phyloP scores from a whole-genome alignment of 2,888 invertebrate species.

The Eulithis prunata region DNA sequence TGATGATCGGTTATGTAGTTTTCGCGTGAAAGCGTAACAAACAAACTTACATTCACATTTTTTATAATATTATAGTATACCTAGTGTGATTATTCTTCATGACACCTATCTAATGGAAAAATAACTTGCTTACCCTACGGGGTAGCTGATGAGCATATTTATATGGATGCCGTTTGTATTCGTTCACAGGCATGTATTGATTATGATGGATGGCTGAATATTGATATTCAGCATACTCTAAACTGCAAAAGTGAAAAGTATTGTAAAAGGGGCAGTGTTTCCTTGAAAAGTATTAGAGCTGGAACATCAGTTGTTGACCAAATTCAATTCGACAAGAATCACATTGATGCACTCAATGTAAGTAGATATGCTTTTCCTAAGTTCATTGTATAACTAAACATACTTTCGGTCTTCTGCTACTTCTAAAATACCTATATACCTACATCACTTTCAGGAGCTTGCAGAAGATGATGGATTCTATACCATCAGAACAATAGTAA shows the following conservation, averaged over 20 bases:
- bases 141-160: not conserved
- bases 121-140: too few relatives aligned
- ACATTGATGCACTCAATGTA: constrained; percentile 85
- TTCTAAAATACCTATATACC: not conserved
- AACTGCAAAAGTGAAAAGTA: constrained; percentile 82
- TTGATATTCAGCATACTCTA: constrained; percentile 88
- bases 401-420: too few relatives aligned
- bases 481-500: constrained; percentile 87
- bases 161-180: too few relatives aligned
- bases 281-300: constrained; percentile 88
- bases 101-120: too few relatives aligned
- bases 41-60: too few relatives aligned
- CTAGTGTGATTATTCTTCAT: too few relatives aligned
- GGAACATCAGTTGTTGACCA: constrained; percentile 87
- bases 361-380: constrained; percentile 13
- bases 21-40: too few relatives aligned
- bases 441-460: constrained; percentile 77
- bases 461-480: constrained; percentile 90
- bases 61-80: too few relatives aligned
- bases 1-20: too few relatives aligned
- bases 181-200: constrained; percentile 78
- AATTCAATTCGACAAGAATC: constrained; percentile 80
- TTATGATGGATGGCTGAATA: constrained; percentile 89
- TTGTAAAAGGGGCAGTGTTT: constrained; percentile 87
- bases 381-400: too few relatives aligned